Evolutionary conservation across 2,888 invertebrate species (phyloP), one percentile per base, ranked within the genome.

Genomic region (Ectemnius lituratus): DNA sequence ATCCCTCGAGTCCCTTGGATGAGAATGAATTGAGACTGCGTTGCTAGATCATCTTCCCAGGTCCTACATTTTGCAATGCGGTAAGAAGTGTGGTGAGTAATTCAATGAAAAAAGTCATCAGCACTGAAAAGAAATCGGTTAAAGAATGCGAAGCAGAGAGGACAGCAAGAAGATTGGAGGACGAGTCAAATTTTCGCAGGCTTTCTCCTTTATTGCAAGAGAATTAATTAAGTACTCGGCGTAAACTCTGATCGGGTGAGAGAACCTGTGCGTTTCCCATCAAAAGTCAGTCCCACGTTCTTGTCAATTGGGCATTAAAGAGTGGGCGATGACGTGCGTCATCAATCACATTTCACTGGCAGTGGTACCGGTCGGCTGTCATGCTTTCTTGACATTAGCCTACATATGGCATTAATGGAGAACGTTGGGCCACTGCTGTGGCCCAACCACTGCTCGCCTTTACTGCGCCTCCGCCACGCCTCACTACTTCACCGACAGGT

Each of bases 351-450:
- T 73, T 37, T 37, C 78, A 67, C 62, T 67, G 60, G 65, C 81
- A 75, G 81, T 83, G 73, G 37, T 37, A 37, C 37, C 8, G 37
- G 71, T 78, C 69, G 69, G 76, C 82, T 85, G 85, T 87, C 87
- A 86, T 85, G 86, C 88, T 87, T 86, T 86, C 86, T 85, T 87
- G 84, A 82, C 85, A 86, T 88, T 88, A 87, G 86, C 88, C 87
- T 85, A 87, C 84, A 87, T 88, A 82, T 68, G 82, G 70, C 73
- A 65, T 73, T 70, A 84, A 82, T 79, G 76, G 74, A 73, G 67
- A 71, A 78, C 66, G 75, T 73, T 68, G 65, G 75, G 16, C 67
- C 62, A 58, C 65, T 59, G 70, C 62, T 47, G n/a, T n/a, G n/a
- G n/a, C n/a, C n/a, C n/a, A n/a, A n/a, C 67, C 62, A 58, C 65